Evolutionary conservation across 2,797 vertebrate species (phyloP).

Genomic region (Leptoclinus maculatus): DNA sequence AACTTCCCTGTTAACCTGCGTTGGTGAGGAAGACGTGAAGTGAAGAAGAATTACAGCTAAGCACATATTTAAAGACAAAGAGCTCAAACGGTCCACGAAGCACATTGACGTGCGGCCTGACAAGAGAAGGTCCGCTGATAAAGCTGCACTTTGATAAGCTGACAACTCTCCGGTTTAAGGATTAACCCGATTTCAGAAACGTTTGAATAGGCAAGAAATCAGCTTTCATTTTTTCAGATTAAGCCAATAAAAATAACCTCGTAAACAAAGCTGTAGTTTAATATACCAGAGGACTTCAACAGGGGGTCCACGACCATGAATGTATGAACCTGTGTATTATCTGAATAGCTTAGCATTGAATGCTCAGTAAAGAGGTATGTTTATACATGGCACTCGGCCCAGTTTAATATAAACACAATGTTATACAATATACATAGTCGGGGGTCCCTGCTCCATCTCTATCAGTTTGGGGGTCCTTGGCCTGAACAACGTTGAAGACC

Average conservation of each 20-base stretch:
- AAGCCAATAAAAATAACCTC: constrained; percentile 29
- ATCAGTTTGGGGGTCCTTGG: no score
- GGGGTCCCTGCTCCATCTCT: no score
- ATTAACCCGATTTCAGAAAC: constrained; percentile 15
- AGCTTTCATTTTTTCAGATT: constrained; percentile 27
- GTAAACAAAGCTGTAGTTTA: not conserved
- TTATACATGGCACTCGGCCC: no score
- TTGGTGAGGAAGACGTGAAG: not conserved
- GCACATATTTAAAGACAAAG: not conserved
- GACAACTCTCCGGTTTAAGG: constrained; percentile 12
- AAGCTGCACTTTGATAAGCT: constrained; percentile 2
- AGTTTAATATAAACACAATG: no score
- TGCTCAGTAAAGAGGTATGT: no score
- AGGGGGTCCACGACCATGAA: no score
- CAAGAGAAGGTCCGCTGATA: not conserved
- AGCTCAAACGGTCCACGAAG: not conserved
- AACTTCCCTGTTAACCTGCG: constrained; percentile 41
- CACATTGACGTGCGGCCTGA: no score
- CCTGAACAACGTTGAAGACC: no score
- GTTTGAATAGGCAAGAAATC: constrained; percentile 10
- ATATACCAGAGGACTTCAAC: not conserved
- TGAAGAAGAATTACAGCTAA: not conserved
- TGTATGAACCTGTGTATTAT: no score
- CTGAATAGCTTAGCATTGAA: no score
- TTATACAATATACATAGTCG: no score